Evolutionary conservation across 2,113 vertebrate genomes (phyloP).

Genomic region (Pimephales promelas): DNA sequence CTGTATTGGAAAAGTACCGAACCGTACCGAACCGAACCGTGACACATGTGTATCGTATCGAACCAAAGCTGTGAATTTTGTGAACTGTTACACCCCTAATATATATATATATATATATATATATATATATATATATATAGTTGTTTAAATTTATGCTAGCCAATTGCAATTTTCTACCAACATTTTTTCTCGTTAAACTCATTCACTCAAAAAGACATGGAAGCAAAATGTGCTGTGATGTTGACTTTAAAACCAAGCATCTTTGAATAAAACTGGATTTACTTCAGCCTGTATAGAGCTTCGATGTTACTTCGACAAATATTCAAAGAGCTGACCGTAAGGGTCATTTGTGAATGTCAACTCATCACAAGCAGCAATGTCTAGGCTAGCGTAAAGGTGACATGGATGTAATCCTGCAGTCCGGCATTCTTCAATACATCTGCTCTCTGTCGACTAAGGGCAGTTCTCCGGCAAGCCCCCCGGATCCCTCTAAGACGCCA

Average conservation of each 20-base stretch:
- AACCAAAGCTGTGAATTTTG: too few species aligned
- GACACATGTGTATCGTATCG: too few species aligned
- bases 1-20: too few species aligned
- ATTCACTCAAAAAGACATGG: background rate
- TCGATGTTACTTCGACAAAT: background rate
- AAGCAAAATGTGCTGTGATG: background rate
- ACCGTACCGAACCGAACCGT: too few species aligned
- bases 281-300: background rate
- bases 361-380: slow-evolving; percentile 6
- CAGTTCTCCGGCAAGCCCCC: background rate
- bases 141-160: background rate
- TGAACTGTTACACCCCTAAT: too few species aligned
- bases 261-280: background rate
- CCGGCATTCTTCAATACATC: background rate
- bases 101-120: too few species aligned
- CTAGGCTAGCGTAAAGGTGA: slow-evolving; percentile 7
- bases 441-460: slow-evolving; percentile 18
- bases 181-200: too few species aligned
- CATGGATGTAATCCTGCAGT: slow-evolving; percentile 4
- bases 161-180: background rate
- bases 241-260: background rate
- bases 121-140: too few species aligned
- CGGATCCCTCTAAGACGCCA: background rate
- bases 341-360: background rate
- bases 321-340: background rate